These are phyloP conservation scores for Mesochorus sp. DNA, from an alignment of 2,888 invertebrate genomes.

Conservation along the genomic window DNA sequence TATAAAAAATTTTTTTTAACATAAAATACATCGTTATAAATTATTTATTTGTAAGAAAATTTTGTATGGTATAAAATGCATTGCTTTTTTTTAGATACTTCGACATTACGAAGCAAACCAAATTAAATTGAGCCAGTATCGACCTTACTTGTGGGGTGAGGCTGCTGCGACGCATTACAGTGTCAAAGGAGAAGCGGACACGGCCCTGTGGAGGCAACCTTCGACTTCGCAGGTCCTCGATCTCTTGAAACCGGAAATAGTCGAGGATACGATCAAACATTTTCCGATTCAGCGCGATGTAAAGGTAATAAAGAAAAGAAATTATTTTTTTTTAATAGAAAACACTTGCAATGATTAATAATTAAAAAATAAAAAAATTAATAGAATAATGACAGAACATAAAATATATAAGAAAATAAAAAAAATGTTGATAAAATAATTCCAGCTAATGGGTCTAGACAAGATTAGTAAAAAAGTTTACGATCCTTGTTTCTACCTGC, in stretches of 20 bases:
- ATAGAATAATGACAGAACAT: no score
- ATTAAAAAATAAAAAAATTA: no score
- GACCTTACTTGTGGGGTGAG: slow-evolving; percentile 93
- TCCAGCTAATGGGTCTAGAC: slow-evolving; percentile 64
- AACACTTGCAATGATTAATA: no score
- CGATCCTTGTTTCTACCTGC: slow-evolving; percentile 92
- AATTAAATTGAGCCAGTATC: slow-evolving; percentile 86
- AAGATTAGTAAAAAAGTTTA: slow-evolving; percentile 85
- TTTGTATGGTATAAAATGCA: no score
- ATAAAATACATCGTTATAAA: no score
- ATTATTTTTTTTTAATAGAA: no score
- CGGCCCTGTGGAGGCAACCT: slow-evolving; percentile 88
- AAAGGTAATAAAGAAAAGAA: slow-evolving; percentile 78
- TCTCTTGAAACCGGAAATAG: slow-evolving; percentile 86
- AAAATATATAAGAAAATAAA: no score
- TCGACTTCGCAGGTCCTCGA: slow-evolving; percentile 89
- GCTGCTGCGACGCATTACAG: slow-evolving; percentile 91
- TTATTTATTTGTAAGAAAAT: no score
- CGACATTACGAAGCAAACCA: slow-evolving; percentile 88
- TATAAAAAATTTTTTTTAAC: no score
- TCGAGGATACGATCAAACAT: slow-evolving; percentile 87
- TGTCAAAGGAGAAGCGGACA: slow-evolving; percentile 84
- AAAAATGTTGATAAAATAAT: no score
- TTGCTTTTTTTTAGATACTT: slow-evolving; percentile 84
- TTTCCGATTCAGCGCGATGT: slow-evolving; percentile 87